Percentiles rank a stretch among this genome's conserved stretches.
phyloP scores from a whole-genome alignment of 2,113 vertebrate genomes.

The Pluvialis apricaria region DNA sequence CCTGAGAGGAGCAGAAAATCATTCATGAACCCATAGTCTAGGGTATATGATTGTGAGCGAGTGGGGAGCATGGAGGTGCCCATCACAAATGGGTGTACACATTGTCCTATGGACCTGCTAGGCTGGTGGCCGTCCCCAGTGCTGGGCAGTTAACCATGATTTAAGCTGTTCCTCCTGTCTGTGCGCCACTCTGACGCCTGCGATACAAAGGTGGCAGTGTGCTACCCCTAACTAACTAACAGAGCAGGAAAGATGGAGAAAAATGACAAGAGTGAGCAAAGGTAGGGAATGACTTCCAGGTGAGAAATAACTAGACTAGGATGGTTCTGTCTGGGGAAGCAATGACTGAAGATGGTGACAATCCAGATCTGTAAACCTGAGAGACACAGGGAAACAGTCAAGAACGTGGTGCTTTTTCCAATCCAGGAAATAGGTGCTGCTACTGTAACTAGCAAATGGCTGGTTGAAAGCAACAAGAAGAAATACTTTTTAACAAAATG shows the following conservation, averaged over 20 bases:
- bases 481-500: not conserved
- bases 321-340: not conserved
- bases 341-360: not conserved
- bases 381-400: not conserved
- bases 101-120: not conserved
- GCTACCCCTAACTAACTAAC: not conserved
- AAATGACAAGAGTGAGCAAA: not conserved
- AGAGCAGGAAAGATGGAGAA: not conserved
- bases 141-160: not conserved
- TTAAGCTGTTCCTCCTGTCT: not conserved
- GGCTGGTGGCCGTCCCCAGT: not conserved
- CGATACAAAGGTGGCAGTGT: not conserved
- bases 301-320: not conserved
- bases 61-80: not conserved
- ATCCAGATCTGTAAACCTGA: not conserved
- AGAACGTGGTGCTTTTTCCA: not conserved
- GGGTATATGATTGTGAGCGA: too few species aligned
- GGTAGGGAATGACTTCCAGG: not conserved
- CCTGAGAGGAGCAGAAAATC: not conserved
- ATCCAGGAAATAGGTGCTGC: not conserved
- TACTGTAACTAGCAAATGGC: not conserved
- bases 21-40: not conserved
- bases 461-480: not conserved
- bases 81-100: not conserved
- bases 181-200: not conserved